A percentile compares a stretch with the other conserved stretches of the same genome.
These are phyloP conservation scores for Portevinia maculata DNA, from an alignment of 2,888 invertebrate species.

Conservation along the genomic window DNA sequence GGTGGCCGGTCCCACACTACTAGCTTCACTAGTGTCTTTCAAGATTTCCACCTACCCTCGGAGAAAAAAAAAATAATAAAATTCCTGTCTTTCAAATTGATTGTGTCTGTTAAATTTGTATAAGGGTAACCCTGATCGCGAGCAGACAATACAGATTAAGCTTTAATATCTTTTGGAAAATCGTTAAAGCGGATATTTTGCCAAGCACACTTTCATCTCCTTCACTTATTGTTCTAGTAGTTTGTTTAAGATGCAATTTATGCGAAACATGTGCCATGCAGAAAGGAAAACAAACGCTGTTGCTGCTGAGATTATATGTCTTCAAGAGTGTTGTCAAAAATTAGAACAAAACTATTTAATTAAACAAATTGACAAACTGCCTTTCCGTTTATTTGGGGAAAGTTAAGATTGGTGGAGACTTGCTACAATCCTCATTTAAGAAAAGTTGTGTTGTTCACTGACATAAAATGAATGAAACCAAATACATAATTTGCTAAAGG, in stretches of 20 bases:
- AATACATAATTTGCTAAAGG: no score
- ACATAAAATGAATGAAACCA: no score
- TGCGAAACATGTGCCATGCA: conserved; percentile 64
- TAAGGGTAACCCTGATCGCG: background rate
- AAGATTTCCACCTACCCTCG: no score
- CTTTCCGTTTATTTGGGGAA: no score
- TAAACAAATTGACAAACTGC: conserved; percentile 57
- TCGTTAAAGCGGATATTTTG: conserved; percentile 64
- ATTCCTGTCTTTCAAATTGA: no score
- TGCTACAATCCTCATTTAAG: no score
- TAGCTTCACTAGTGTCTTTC: no score
- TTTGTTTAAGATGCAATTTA: conserved; percentile 42
- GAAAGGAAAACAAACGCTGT: conserved; percentile 30
- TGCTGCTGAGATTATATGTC: conserved; percentile 50
- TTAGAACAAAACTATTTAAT: conserved; percentile 64
- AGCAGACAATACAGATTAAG: conserved; percentile 67
- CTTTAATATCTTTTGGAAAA: conserved; percentile 70
- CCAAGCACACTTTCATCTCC: conserved; percentile 36
- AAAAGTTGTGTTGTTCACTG: no score
- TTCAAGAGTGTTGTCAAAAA: conserved; percentile 41
- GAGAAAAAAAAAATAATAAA: no score
- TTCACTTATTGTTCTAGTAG: conserved; percentile 3
- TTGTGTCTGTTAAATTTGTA: background rate
- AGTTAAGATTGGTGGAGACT: no score
- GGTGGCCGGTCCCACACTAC: no score